Conservation (phyloP, 1,140 invertebrate genomes). For the Magallana angulata region DNA sequence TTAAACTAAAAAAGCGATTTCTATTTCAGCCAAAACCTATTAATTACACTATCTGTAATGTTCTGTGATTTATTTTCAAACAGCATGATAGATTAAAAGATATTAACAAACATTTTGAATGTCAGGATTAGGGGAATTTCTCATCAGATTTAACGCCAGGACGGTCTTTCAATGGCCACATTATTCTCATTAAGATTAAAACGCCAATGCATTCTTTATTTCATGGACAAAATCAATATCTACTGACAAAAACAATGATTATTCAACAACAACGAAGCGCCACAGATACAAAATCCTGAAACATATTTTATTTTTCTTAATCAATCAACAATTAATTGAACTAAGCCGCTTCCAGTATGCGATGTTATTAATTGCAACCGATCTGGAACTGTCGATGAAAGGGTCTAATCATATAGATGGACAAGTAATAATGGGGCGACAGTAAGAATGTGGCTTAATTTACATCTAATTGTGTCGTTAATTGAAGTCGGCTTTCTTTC, state of each 20-base stretch:
- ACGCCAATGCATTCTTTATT: constrained; percentile 24
- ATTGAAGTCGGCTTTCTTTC: constrained; percentile 31
- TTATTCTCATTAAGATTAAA: constrained; percentile 9
- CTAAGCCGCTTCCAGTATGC: constrained; percentile 20
- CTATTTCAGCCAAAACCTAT: background rate
- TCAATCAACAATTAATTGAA: constrained; percentile 41
- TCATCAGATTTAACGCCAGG: constrained; percentile 13
- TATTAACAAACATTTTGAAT: constrained; percentile 2
- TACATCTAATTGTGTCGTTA: constrained; percentile 44
- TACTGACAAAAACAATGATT: constrained; percentile 30
- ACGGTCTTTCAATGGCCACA: background rate
- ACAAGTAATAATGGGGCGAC: constrained; percentile 34
- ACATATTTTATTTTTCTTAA: constrained; percentile 39
- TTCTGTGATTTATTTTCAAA: background rate
- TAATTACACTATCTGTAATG: background rate
- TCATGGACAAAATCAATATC: background rate
- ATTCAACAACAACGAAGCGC: constrained; percentile 26
- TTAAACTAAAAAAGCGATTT: background rate
- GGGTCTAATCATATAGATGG: constrained; percentile 39
- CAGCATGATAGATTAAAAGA: constrained; percentile 18
- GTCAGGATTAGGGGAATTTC: constrained; percentile 14
- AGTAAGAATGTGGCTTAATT: constrained; percentile 35
- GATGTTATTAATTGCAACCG: constrained; percentile 43
- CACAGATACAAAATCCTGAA: constrained; percentile 33
- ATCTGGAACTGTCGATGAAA: constrained; percentile 40